Base-by-base conservation (phyloP, 2,888 invertebrate species). In the Tanytarsus gracilentus region DNA sequence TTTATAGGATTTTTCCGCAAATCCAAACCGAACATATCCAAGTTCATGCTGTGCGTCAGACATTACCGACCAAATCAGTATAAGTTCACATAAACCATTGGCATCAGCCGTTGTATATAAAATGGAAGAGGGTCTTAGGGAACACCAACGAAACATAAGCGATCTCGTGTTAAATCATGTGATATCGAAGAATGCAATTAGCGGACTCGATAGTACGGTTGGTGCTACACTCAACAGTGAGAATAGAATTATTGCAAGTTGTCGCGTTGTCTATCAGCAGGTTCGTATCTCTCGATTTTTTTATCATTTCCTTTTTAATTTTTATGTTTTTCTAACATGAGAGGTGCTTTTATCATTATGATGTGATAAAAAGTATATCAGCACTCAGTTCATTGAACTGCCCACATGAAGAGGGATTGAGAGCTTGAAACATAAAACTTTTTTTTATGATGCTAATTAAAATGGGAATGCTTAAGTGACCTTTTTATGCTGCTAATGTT, bases 211-310 rank as follows among this genome's bases (percentile, higher is more conserved):
- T n/a, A 30, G 30, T 21, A 11, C 52, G 7, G 33, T n/a, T 16
- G 39, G 53, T 39, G 55, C 39, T 55, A 55, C 40, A 40, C 33
- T 58, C 21, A 58, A 58, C 48, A 62, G 64, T 49, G 64, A 64
- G 61, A 63, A 62, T 61, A 65, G 62, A 64, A 64, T 55, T 30
- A 63, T 64, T 30, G 61, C 63, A 44, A 61, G 62, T n/a, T 66
- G 66, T 64, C 65, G 64, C 48, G 64, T 64, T 16, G 64, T 66
- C 29, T 65, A 65, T 62, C 65, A 63, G 40, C 65, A 65, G 64
- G 66, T 65, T n/a, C n/a, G n/a, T n/a, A n/a, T n/a, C n/a, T n/a
- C n/a, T n/a, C n/a, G n/a, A n/a, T n/a, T n/a, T n/a, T n/a, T n/a
- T n/a, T n/a, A n/a, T n/a, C n/a, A n/a, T n/a, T n/a, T n/a, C n/a